Evolutionary conservation across 2,797 vertebrate species (phyloP).

Genomic region (Pseudochirops cupreus): DNA sequence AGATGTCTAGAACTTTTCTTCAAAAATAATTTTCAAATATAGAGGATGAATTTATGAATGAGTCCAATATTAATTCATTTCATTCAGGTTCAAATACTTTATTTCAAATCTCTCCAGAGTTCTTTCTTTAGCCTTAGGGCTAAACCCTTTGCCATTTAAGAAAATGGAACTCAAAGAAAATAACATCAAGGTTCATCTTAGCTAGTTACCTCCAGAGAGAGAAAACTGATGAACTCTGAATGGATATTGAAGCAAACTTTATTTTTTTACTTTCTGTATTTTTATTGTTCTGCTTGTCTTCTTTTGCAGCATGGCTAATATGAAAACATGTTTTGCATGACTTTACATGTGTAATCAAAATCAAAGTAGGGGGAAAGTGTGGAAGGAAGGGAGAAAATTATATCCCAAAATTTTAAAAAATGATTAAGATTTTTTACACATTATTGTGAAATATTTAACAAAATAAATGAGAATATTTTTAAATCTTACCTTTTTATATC

Average conservation of each 20-base stretch:
- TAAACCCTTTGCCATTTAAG: neutral
- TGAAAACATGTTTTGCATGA: neutral
- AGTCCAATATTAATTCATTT: neutral
- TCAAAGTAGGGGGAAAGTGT: neutral
- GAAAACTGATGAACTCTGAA: neutral
- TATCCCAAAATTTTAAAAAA: neutral
- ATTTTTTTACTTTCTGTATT: neutral
- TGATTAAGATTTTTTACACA: neutral
- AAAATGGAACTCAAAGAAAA: neutral
- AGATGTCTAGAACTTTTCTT: neutral
- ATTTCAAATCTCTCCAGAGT: neutral
- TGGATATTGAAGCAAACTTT: neutral
- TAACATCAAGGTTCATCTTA: neutral
- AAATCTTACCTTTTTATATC: neutral
- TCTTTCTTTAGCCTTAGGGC: neutral
- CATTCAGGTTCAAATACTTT: neutral
- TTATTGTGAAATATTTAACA: neutral
- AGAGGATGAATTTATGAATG: neutral
- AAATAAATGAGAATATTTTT: neutral
- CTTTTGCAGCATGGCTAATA: neutral
- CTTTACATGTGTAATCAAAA: neutral
- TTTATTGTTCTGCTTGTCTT: neutral
- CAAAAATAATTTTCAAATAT: neutral
- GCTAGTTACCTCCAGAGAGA: neutral
- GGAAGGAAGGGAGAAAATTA: neutral